A percentile compares a stretch with the other conserved stretches of the same genome.
Conservation (phyloP, 1,140 invertebrate genomes). For the Camponotus vicinus region DNA sequence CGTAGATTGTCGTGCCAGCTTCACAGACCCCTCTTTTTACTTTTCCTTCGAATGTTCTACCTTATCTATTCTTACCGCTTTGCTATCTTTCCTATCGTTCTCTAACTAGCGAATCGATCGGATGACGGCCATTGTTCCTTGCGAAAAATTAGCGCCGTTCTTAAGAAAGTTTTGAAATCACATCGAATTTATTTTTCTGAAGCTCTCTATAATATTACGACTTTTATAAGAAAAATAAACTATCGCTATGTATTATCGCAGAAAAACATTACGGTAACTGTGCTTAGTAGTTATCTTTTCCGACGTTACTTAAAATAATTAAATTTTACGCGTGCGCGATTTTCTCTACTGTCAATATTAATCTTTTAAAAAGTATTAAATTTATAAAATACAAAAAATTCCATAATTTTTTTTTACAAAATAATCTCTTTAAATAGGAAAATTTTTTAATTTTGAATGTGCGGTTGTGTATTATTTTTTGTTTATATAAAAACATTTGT, state of each 20-base stretch:
- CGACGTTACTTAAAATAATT: slow-evolving; percentile 29
- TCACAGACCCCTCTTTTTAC: slow-evolving; percentile 30
- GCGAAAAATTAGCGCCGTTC: slow-evolving; percentile 28
- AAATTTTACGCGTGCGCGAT: background rate
- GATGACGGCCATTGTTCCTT: slow-evolving; percentile 5
- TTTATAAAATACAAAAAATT: slow-evolving; percentile 14
- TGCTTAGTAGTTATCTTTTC: background rate
- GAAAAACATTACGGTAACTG: slow-evolving; percentile 2
- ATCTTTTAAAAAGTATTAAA: slow-evolving; percentile 16
- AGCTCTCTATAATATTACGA: background rate
- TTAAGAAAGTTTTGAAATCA: slow-evolving; percentile 24
- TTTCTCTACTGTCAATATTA: slow-evolving; percentile 20
- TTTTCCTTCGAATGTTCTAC: slow-evolving; percentile 29
- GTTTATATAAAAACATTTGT: background rate
- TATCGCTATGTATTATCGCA: background rate
- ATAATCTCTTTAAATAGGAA: background rate
- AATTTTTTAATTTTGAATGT: slow-evolving; percentile 19
- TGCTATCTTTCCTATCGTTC: slow-evolving; percentile 57
- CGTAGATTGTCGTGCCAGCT: no score
- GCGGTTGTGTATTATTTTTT: background rate
- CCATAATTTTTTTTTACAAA: slow-evolving; percentile 2
- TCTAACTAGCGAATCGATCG: slow-evolving; percentile 30
- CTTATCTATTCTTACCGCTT: slow-evolving; percentile 52
- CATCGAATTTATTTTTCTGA: slow-evolving; percentile 26
- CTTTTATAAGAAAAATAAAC: slow-evolving; percentile 4